A percentile compares a stretch with the other conserved stretches of the same genome.
These are phyloP conservation scores for Rhabditoides inermis DNA, from an alignment of 2,888 invertebrate species.

Conservation along the genomic window DNA sequence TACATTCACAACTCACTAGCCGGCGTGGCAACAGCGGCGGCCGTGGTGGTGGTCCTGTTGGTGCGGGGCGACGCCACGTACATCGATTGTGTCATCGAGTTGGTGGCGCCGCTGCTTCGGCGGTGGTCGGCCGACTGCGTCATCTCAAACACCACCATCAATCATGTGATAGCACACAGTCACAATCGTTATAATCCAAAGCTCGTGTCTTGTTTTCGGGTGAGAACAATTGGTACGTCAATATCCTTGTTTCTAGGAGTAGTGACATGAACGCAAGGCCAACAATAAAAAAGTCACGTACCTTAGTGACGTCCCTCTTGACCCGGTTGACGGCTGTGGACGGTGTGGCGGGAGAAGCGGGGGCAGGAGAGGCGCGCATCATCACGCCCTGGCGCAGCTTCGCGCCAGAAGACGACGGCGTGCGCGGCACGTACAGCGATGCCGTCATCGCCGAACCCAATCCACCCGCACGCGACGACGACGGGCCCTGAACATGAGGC, in stretches of 20 bases:
- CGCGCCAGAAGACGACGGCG: slow-evolving; percentile 14
- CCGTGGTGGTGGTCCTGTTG: too few relatives aligned
- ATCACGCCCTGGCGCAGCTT: too few relatives aligned
- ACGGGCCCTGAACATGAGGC: slow-evolving; percentile 8
- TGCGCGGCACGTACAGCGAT: slow-evolving; percentile 21
- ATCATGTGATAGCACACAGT: too few relatives aligned
- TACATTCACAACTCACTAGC: too few relatives aligned
- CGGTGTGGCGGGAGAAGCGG: too few relatives aligned
- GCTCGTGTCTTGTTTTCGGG: background rate
- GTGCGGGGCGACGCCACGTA: slow-evolving; percentile 6
- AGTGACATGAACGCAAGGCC: background rate
- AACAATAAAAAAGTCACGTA: background rate
- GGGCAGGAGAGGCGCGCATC: too few relatives aligned
- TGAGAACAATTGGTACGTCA: background rate
- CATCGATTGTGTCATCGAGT: slow-evolving; percentile 20
- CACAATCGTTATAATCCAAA: too few relatives aligned
- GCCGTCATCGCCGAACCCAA: slow-evolving; percentile 15
- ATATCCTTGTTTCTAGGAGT: background rate
- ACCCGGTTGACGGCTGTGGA: too few relatives aligned
- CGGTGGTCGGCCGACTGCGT: too few relatives aligned
- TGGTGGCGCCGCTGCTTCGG: background rate
- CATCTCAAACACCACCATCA: too few relatives aligned
- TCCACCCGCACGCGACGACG: too few relatives aligned
- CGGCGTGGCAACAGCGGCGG: too few relatives aligned
- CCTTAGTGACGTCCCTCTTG: background rate